Evolutionary conservation across 2,888 invertebrate genomes (phyloP), one percentile per base, ranked within the genome.

Genomic region (Aspidapion aeneum): DNA sequence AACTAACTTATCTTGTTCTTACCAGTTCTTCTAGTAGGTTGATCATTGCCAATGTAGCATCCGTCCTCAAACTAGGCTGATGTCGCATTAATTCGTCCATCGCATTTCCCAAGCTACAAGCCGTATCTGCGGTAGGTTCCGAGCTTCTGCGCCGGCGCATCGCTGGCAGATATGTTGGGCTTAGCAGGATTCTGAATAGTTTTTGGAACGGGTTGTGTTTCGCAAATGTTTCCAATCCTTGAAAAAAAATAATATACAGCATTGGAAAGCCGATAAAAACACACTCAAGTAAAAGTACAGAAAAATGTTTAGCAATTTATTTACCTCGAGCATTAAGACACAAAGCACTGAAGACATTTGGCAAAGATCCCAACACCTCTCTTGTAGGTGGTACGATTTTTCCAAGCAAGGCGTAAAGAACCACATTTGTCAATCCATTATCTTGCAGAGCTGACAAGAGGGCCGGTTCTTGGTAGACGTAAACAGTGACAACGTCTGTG

Each of bases 61-160:
- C 89, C 2, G 86, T 84, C 75, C 91, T 87, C 55, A 94, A 81
- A 66, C 89, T 90, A 0, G 93, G 93, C 75, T 94, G 93, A 77
- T 94, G 93, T 56, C 94, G 83, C 89, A 95, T 93, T 9, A 95
- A 76, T 75, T 95, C 94, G 76, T 94, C 94, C 90, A 95, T 91
- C 0, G 94, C 90, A 78, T 90, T 91, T 16, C 94, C 94, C 48
- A 95, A 81, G 80, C 90, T 92, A 54, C 90, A 88, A 1, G 94
- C 93, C 19, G 93, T 93, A 74, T 92, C 91, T 1, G 89, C 89
- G 70, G 88, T 79, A 0, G 89, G 87, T 78, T 94, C 93, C 0
- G 91, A 89, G 69, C 89, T 90, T 18, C 94, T 84, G 48, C 93
- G 83, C 63, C 93, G 83, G 59, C 92, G 83, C 93, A 95, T 93